Percentiles rank a stretch among this genome's conserved stretches.
These are phyloP conservation scores for Oreonectes daqikongensis DNA, from an alignment of 2,797 vertebrate species.

Conservation along the genomic window DNA sequence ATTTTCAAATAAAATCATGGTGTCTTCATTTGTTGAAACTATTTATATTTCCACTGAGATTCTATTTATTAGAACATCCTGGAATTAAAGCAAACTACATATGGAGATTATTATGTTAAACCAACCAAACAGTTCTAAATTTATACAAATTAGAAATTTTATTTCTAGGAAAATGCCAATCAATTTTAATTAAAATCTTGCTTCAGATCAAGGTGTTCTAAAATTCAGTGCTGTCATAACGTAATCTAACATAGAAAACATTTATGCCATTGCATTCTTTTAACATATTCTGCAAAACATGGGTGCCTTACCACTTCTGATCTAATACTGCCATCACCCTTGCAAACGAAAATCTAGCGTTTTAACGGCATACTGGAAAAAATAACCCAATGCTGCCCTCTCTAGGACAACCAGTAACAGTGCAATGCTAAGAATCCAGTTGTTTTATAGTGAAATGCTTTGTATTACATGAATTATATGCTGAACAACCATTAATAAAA, in stretches of 20 bases:
- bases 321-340: constrained; percentile 34
- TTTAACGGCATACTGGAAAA: not conserved
- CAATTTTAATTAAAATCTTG: not conserved
- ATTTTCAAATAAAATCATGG: not conserved
- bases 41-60: not conserved
- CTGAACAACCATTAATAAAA: not conserved
- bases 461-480: not conserved
- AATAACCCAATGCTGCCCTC: constrained; percentile 55
- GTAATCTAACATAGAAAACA: not conserved
- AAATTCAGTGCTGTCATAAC: not conserved
- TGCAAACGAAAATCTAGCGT: not conserved
- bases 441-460: not conserved
- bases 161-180: constrained; percentile 10
- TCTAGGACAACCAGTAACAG: constrained; percentile 40
- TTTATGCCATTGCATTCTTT: not conserved
- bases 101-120: not conserved
- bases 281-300: not conserved
- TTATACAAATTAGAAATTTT: not conserved
- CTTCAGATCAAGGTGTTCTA: not conserved
- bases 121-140: not conserved
- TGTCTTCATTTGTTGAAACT: not conserved
- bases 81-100: not conserved
- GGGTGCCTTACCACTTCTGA: not conserved
- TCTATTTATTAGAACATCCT: constrained; percentile 4
- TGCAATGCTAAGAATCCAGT: constrained; percentile 1